phyloP scores from a whole-genome alignment of 2,797 vertebrate species.

The Protonibea diacanthus region DNA sequence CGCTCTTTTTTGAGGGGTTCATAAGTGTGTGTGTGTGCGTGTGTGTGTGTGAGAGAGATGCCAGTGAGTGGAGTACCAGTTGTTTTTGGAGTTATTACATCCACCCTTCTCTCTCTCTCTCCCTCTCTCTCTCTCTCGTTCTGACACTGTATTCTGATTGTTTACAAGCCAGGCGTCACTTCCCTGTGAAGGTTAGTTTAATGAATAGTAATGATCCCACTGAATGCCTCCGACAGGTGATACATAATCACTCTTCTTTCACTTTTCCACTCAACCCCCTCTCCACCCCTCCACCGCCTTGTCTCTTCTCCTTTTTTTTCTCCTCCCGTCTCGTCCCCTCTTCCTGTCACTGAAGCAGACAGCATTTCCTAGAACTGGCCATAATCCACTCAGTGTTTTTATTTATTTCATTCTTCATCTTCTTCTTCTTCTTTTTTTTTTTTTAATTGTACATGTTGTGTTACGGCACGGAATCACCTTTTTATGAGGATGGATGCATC shows the following conservation, averaged over 20 bases:
- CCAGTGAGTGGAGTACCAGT: constrained; percentile 72
- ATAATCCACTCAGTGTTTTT: constrained; percentile 75
- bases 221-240: constrained; percentile 86
- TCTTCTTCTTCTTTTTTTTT: constrained; percentile 45
- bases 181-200: constrained; percentile 97
- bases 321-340: constrained; percentile 32
- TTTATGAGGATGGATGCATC: constrained; percentile 78
- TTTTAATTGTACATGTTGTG: constrained; percentile 62
- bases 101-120: constrained; percentile 55
- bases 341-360: constrained; percentile 79
- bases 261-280: constrained; percentile 69
- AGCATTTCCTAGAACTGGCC: constrained; percentile 80
- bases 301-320: constrained; percentile 46
- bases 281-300: constrained; percentile 31
- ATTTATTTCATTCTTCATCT: constrained; percentile 46
- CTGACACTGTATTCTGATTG: constrained; percentile 89
- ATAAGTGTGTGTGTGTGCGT: constrained; percentile 50
- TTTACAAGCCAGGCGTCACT: constrained; percentile 93
- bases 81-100: constrained; percentile 86
- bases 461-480: constrained; percentile 67
- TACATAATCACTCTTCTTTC: constrained; percentile 84
- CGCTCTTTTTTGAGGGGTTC: constrained; percentile 57
- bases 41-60: constrained; percentile 48
- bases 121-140: constrained; percentile 40
- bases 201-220: constrained; percentile 93